Evolutionary conservation across 1,140 invertebrate species (phyloP), one percentile per base, ranked within the genome.

Genomic region (Papilio glaucus): DNA sequence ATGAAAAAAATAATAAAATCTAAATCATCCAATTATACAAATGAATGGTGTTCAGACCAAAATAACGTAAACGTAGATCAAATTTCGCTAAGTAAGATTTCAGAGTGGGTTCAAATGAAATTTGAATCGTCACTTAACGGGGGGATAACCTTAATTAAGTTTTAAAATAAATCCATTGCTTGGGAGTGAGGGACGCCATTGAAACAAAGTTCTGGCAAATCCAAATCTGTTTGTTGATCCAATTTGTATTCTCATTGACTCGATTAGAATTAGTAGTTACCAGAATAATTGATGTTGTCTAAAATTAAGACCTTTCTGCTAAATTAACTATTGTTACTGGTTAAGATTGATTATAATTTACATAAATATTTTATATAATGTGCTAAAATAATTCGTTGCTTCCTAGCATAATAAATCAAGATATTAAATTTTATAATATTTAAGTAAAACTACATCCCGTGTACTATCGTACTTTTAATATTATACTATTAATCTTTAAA

Each of bases 91-190:
- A 69, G 49, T 62, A 49, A 29, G 63, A 72, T 75, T 61, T 61
- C 26, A 67, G 45, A 41, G 61, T 63, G 42, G 26, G 21, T 71
- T 37, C 63, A 69, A 75, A 72, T 75, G 41, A 69, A 75, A 75
- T 72, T 74, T 74, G 61, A 62, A 69, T 29, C 33, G 39, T 39
- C 57, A 45, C 63, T 72, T 62, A 67, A 39, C 74, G 70, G 72
- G 67, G 67, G 63, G 72, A 72, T 75, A 60, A 63, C 38, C 63
- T 75, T 72, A 72, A 72, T 72, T 72, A 62, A 75, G 74, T 67
- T 72, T 75, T 41, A 74, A 67, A 45, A 39, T 63, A 41, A 72
- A 72, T 63, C 71, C 57, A 72, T 72, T 49, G 63, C n/a, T 45
- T 33, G 24, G 49, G 39, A 42, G 26, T 49, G 42, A 69, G 65